Conservation (phyloP, 2,888 invertebrate species). For the Drosophila anceps region DNA sequence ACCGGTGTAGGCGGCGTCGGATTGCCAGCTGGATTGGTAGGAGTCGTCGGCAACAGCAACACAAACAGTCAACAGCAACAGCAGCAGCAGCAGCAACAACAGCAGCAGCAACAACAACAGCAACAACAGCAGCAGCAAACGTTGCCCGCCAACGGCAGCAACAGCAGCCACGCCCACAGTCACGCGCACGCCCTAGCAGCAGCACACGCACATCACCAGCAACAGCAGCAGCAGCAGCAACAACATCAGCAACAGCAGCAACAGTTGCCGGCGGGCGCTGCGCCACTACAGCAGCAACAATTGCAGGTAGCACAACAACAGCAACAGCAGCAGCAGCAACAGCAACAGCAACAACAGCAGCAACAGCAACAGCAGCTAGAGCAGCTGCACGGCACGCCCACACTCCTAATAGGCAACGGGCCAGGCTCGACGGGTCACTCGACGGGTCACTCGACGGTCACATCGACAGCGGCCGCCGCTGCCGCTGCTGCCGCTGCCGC, state of each 20-base stretch:
- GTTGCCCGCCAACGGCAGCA: conserved; percentile 42
- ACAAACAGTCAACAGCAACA: conserved; percentile 85
- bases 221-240: conserved; percentile 52
- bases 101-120: conserved; percentile 54
- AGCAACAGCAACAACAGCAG: conserved; percentile 52
- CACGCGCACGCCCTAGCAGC: conserved; percentile 62
- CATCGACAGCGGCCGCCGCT: conserved; percentile 54
- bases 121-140: conserved; percentile 44
- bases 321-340: conserved; percentile 37
- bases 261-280: conserved; percentile 36
- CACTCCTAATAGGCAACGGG: conserved; percentile 82
- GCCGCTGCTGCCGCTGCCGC: conserved; percentile 66
- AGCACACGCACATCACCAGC: conserved; percentile 65
- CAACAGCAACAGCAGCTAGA: conserved; percentile 64
- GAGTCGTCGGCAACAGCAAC: conserved; percentile 83
- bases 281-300: conserved; percentile 51
- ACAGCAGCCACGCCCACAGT: conserved; percentile 59
- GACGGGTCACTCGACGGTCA: conserved; percentile 61
- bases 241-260: conserved; percentile 60
- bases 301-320: conserved; percentile 47
- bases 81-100: conserved; percentile 81
- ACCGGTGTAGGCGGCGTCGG: conserved; percentile 85
- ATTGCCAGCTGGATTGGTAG: conserved; percentile 76
- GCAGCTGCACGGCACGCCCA: conserved; percentile 53
- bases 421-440: conserved; percentile 80